A percentile compares a stretch with the other conserved stretches of the same genome.
phyloP scores from a whole-genome alignment of 2,113 vertebrate species.

The Vicugna pacos region DNA sequence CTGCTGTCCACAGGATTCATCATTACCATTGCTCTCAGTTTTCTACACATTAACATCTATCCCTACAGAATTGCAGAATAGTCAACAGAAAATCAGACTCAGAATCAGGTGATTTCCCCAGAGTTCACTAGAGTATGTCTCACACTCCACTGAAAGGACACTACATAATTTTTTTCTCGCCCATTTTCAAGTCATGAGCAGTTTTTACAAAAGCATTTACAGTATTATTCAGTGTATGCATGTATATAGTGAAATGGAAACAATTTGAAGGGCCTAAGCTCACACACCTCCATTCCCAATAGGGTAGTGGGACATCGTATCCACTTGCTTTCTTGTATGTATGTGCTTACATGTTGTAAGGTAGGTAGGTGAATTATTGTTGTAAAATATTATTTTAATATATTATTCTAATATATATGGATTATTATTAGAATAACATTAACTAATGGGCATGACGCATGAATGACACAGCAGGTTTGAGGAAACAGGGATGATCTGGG shows the following conservation, averaged over 20 bases:
- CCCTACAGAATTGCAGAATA: neutral
- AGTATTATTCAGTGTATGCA: neutral
- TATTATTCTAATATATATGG: neutral
- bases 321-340: neutral
- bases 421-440: neutral
- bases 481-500: neutral
- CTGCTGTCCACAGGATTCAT: neutral
- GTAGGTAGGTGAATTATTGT: neutral
- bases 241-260: neutral
- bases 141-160: neutral
- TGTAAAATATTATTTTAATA: neutral
- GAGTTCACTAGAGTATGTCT: neutral
- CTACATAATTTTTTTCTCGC: neutral
- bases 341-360: neutral
- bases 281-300: neutral
- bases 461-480: neutral
- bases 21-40: neutral
- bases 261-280: neutral
- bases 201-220: neutral
- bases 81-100: neutral
- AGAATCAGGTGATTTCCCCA: neutral
- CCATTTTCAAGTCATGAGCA: neutral
- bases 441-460: neutral
- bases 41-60: neutral
- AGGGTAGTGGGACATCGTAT: accelerated